A percentile compares a stretch with the other conserved stretches of the same genome.
These are phyloP conservation scores for Plutomurus gul DNA, from an alignment of 1,140 invertebrate genomes.

Conservation along the genomic window DNA sequence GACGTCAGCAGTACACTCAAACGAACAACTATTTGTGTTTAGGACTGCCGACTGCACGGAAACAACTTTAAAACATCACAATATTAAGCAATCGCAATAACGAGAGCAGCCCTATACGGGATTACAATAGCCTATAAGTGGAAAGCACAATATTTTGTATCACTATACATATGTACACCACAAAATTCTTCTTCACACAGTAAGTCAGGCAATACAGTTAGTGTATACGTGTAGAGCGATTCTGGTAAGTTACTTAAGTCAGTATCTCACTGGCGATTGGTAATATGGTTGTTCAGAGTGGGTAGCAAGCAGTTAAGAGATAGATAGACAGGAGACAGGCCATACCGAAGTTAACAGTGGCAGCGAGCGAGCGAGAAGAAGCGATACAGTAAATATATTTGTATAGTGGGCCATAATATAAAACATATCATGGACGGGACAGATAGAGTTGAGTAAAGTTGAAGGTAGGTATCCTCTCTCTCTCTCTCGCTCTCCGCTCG, in stretches of 20 bases:
- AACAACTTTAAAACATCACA: neutral
- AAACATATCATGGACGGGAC: neutral
- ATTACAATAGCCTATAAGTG: too few relatives aligned
- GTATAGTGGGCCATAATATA: neutral
- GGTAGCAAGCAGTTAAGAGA: constrained; percentile 7
- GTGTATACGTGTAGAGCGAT: neutral
- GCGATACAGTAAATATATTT: neutral
- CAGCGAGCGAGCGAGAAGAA: neutral
- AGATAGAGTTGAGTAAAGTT: constrained; percentile 27
- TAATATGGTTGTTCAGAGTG: constrained; percentile 22
- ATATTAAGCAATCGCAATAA: too few relatives aligned
- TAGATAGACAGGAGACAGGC: constrained; percentile 1
- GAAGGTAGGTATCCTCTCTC: constrained; percentile 32
- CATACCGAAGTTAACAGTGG: neutral
- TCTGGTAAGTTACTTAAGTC: neutral
- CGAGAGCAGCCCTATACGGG: too few relatives aligned
- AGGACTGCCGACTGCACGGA: too few relatives aligned
- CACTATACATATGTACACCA: too few relatives aligned
- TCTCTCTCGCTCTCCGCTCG: too few relatives aligned
- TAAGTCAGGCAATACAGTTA: neutral
- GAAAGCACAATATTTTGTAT: too few relatives aligned
- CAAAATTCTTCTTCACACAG: too few relatives aligned
- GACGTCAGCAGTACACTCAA: neutral
- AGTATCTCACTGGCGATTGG: neutral
- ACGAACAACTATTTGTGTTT: neutral